A percentile compares a stretch with the other conserved stretches of the same genome.
Evolutionary conservation across 1,140 invertebrate genomes (phyloP).

Genomic region (Pseudomyrmex pallidus): DNA sequence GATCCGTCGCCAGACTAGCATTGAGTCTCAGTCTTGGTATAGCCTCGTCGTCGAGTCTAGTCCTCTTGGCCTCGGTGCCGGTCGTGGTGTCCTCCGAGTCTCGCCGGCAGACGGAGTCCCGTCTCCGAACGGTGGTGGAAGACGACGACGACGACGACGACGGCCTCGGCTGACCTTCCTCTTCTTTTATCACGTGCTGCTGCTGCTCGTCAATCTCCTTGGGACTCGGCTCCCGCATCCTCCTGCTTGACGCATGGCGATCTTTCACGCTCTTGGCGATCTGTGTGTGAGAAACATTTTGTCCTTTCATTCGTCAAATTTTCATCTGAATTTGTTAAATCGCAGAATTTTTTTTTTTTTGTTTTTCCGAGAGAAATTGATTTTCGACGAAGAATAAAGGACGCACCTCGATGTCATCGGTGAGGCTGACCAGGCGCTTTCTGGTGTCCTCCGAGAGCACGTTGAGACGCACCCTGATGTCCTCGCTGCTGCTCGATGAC

Average conservation of each 20-base stretch:
- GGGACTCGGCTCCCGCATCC: constrained; percentile 79
- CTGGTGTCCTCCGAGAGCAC: constrained; percentile 82
- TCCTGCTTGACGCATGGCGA: constrained; percentile 73
- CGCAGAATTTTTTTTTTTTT: not conserved
- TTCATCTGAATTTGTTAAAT: not conserved
- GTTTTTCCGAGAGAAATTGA: not conserved
- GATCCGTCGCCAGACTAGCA: constrained; percentile 91
- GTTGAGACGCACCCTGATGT: constrained; percentile 79
- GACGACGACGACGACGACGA: constrained; percentile 56
- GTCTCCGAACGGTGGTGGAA: constrained; percentile 60
- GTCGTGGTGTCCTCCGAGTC: constrained; percentile 77
- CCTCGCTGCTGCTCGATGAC: constrained; percentile 72
- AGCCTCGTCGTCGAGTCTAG: constrained; percentile 82
- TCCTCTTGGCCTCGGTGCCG: constrained; percentile 75
- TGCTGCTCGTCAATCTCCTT: constrained; percentile 78
- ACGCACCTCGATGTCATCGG: constrained; percentile 81
- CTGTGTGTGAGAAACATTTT: constrained; percentile 61
- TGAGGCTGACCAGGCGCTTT: constrained; percentile 78
- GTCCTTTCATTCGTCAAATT: not conserved
- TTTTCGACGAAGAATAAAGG: not conserved
- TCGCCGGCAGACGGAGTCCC: constrained; percentile 69
- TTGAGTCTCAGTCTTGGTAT: constrained; percentile 90
- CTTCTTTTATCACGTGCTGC: constrained; percentile 75
- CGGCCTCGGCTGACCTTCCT: constrained; percentile 69
- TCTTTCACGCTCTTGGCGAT: constrained; percentile 72